Percentiles rank a stretch among this genome's conserved stretches.
These are phyloP conservation scores for Chrysopilus asiliformis DNA, from an alignment of 2,888 invertebrate species.

Conservation along the genomic window DNA sequence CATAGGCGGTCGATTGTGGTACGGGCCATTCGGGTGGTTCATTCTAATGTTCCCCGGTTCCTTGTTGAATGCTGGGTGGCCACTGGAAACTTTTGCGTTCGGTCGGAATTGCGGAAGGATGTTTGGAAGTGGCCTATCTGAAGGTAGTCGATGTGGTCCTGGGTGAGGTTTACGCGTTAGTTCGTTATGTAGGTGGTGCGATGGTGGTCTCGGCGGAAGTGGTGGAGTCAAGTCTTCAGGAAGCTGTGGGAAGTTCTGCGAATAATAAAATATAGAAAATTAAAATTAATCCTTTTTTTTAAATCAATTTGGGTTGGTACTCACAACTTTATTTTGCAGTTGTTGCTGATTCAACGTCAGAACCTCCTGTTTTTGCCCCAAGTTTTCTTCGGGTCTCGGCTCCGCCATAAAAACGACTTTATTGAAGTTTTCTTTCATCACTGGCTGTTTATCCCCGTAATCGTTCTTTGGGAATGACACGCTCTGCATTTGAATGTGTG, in stretches of 20 bases:
- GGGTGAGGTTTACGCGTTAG: conserved; percentile 19
- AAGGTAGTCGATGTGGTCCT: conserved; percentile 21
- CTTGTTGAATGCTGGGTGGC: conserved; percentile 28
- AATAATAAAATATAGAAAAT: too few relatives aligned
- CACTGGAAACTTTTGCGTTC: conserved; percentile 44
- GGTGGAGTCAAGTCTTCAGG: conserved; percentile 38
- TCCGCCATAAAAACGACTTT: conserved; percentile 8
- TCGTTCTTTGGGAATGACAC: conserved; percentile 28
- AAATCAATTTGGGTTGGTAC: conserved; percentile 9
- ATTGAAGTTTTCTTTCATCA: conserved; percentile 5
- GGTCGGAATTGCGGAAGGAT: conserved; percentile 60
- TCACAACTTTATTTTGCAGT: conserved; percentile 26
- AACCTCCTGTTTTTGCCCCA: conserved; percentile 29
- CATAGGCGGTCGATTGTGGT: conserved; percentile 20
- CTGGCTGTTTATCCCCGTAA: conserved; percentile 4
- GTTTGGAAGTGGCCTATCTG: conserved; percentile 41
- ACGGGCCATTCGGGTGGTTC: conserved; percentile 17
- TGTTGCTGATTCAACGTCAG: conserved; percentile 28
- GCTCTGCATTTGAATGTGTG: conserved; percentile 18
- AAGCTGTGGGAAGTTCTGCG: conserved; percentile 28
- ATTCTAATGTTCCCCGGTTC: conserved; percentile 32
- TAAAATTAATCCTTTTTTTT: not conserved
- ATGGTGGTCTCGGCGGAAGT: conserved; percentile 9
- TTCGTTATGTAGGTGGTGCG: conserved; percentile 11
- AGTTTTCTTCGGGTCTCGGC: conserved; percentile 2